Evolutionary conservation across 2,888 invertebrate genomes (phyloP).

Genomic region (Limnephilus auricula): DNA sequence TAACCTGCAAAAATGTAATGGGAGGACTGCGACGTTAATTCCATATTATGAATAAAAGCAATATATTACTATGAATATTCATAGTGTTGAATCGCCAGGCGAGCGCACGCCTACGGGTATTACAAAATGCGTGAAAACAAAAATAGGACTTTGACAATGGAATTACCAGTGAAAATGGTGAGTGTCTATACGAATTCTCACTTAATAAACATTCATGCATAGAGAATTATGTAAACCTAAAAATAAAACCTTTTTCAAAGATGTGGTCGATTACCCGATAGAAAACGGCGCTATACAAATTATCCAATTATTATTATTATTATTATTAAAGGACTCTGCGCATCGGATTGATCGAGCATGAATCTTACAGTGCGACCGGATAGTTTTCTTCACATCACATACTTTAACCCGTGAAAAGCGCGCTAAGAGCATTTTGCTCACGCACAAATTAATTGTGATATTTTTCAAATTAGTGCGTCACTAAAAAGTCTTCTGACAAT

Average conservation of each 20-base stretch:
- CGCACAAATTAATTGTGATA: too few species aligned
- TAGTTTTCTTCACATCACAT: too few species aligned
- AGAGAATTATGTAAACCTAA: background rate
- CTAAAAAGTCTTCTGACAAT: too few species aligned
- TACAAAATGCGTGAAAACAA: background rate
- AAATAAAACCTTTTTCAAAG: background rate
- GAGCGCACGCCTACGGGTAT: background rate
- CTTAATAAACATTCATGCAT: too few species aligned
- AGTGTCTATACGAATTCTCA: too few species aligned
- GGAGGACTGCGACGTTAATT: too few species aligned
- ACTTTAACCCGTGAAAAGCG: too few species aligned
- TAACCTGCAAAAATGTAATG: background rate
- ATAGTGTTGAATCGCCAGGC: background rate
- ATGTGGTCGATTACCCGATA: background rate
- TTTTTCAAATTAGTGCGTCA: too few species aligned
- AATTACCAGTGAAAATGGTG: background rate
- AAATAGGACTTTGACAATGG: background rate
- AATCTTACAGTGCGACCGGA: too few species aligned
- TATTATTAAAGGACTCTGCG: background rate
- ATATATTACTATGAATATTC: background rate
- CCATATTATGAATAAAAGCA: background rate
- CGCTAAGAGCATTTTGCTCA: too few species aligned
- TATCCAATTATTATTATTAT: too few species aligned
- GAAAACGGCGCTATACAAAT: too few species aligned
- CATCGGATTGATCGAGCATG: background rate